Evolutionary conservation across 2,113 vertebrate species (phyloP).

Genomic region (Prunella himalayana): DNA sequence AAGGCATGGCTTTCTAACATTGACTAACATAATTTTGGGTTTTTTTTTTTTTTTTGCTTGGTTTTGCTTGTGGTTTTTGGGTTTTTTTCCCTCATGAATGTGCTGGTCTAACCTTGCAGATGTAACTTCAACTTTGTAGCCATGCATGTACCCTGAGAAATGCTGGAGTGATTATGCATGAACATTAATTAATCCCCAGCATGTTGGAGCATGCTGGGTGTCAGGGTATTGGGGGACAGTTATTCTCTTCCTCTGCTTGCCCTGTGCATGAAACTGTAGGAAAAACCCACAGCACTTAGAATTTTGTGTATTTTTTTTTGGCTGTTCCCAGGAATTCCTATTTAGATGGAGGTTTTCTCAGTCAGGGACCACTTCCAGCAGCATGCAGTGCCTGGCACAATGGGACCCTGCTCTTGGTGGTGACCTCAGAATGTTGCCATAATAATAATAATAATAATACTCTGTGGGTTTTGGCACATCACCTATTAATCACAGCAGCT

Average conservation of each 20-base stretch:
- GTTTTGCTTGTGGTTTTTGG: background rate
- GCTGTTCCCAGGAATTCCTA: background rate
- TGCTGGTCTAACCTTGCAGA: background rate
- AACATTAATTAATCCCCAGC: background rate
- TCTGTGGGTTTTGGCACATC: slow-evolving; percentile 52
- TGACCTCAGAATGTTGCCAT: slow-evolving; percentile 40
- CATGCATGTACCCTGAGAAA: background rate
- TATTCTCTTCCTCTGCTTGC: background rate
- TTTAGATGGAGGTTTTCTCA: background rate
- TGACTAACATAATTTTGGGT: background rate
- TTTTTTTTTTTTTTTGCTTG: background rate
- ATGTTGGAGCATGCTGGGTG: background rate
- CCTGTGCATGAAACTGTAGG: background rate
- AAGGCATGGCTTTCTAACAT: background rate
- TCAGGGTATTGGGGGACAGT: background rate
- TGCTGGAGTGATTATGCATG: background rate
- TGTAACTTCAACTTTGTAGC: background rate
- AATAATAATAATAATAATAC: slow-evolving; percentile 53
- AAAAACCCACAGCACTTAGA: background rate
- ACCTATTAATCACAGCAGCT: slow-evolving; percentile 55
- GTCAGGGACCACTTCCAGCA: background rate
- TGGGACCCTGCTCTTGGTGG: slow-evolving; percentile 1
- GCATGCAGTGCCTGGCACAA: background rate
- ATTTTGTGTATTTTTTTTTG: background rate
- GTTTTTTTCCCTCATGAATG: background rate